Percentiles rank a stretch among this genome's conserved stretches.
phyloP scores from a whole-genome alignment of 2,888 invertebrate genomes.

The Zhuqinia jingwanae region DNA sequence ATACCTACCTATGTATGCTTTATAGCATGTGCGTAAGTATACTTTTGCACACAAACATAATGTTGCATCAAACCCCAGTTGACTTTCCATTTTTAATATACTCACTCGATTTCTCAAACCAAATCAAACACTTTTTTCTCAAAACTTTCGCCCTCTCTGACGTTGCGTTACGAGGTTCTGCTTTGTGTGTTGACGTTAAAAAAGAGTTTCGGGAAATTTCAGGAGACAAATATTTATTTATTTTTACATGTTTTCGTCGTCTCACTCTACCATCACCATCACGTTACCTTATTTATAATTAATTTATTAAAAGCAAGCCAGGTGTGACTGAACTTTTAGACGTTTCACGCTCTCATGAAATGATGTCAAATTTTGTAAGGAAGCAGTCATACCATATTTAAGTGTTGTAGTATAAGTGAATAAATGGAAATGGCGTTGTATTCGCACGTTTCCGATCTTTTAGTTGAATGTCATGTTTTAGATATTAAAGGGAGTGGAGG shows the following conservation, averaged over 20 bases:
- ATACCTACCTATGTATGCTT: too few species aligned
- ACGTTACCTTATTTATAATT: background rate
- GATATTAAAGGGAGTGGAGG: too few species aligned
- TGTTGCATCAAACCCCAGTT: too few species aligned
- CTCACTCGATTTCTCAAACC: too few species aligned
- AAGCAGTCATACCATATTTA: background rate
- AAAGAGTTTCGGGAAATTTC: background rate
- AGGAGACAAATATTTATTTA: background rate
- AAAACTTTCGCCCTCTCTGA: too few species aligned
- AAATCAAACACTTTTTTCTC: too few species aligned
- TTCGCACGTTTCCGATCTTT: background rate
- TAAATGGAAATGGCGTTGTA: background rate
- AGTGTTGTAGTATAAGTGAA: background rate
- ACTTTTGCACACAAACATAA: too few species aligned
- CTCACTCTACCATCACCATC: background rate
- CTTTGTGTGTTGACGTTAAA: background rate
- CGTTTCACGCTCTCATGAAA: background rate
- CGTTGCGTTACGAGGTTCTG: too few species aligned
- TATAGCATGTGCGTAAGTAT: too few species aligned
- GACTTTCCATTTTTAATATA: too few species aligned
- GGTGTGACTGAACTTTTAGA: background rate
- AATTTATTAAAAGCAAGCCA: constrained; percentile 12
- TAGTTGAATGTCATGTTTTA: background rate
- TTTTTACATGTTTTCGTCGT: background rate
- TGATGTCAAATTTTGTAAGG: background rate